Base-by-base conservation (phyloP, 1,140 invertebrate species). In the Chionoecetes opilio region DNA sequence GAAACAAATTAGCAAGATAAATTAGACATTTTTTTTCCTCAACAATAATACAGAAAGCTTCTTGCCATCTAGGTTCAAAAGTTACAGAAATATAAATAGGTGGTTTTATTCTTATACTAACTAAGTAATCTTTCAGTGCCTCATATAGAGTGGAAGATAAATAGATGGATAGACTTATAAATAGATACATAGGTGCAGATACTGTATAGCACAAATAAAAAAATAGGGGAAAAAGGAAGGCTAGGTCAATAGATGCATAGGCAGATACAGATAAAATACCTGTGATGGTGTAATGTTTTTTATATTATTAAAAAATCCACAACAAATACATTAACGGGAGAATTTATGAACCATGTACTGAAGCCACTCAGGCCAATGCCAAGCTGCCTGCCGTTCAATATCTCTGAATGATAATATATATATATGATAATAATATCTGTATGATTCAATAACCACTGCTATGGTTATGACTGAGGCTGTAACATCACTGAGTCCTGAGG, bases 191-290 rank as follows among this genome's bases (percentile, higher is more conserved):
- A 46, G 5, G 14, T 46, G 14, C 14, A 46, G 5, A 46, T 46
- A 46, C 14, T 8, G 5, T 8, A 8, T 8, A 8, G 14, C 14
- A 46, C 14, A 46, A 8, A 46, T 46, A 46, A 8, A 46, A 21
- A 63, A 21, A 63, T 75, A 75, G 21, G 8, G 63, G n/a, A 75
- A n/a, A 17, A 75, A 75, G 14, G 14, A 46, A 75, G 2, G n/a
- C 1, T 75, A 75, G n/a, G 14, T 75, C 26, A 1, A n/a, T 75
- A 75, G n/a, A 75, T 75, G n/a, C 1, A 75, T 75, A 75, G n/a
- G n/a, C n/a, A 75, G n/a, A 75, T n/a, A 75, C n/a, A 75, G n/a
- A 75, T 75, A 75, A 75, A 75, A 75, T 5, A 75, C n/a, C 63
- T 75, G 6, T 75, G n/a, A n/a, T n/a, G n/a, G n/a, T 75, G 0